Conservation (phyloP, 2,888 invertebrate species). For the Mesorhabditis spiculigera region DNA sequence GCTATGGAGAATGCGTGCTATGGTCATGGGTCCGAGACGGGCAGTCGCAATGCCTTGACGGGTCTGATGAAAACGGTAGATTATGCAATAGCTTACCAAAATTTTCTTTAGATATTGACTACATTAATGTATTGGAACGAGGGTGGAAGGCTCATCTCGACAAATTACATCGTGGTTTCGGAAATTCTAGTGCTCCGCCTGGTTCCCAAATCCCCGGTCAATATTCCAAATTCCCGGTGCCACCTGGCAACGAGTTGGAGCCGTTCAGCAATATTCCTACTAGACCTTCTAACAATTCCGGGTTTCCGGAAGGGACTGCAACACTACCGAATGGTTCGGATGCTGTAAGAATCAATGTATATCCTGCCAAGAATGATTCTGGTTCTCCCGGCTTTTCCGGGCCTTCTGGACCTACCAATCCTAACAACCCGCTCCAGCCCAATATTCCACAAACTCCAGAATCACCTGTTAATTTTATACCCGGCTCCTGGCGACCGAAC, state of each 20-base stretch:
- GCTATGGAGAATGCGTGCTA: conserved; percentile 56
- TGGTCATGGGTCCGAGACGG: conserved; percentile 52
- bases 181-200: background rate
- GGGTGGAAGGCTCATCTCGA: background rate
- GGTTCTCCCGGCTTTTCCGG: too few species aligned
- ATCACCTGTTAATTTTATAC: too few species aligned
- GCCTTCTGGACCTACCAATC: too few species aligned
- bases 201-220: background rate
- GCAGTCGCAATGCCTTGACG: conserved; percentile 52
- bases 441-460: too few species aligned
- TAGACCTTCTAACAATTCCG: too few species aligned
- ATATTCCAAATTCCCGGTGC: background rate
- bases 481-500: too few species aligned
- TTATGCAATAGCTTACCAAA: too few species aligned
- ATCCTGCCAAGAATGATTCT: too few species aligned
- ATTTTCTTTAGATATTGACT: conserved; percentile 5
- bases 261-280: background rate
- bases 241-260: conserved; percentile 1
- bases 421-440: too few species aligned
- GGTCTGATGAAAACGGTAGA: conserved; percentile 45
- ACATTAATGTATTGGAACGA: background rate
- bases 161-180: background rate
- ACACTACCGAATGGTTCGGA: too few species aligned
- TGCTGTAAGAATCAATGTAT: too few species aligned
- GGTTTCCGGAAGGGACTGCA: too few species aligned